Conservation (phyloP, 2,113 vertebrate species). For the Chelonoidis abingdonii region DNA sequence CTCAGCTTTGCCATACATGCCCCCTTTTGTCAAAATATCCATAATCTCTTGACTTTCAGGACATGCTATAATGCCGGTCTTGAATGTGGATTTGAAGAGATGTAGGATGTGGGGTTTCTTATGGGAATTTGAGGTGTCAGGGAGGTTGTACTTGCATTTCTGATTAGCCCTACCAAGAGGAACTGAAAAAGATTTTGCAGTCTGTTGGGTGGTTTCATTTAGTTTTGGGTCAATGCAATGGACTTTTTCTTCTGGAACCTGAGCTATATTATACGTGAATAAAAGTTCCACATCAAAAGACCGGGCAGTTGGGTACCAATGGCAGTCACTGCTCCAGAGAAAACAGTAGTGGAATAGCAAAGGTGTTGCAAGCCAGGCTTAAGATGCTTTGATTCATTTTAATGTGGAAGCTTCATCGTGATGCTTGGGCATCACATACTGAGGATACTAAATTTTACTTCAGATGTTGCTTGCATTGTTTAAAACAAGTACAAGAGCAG, state of each 20-base stretch:
- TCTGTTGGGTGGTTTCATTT: not conserved
- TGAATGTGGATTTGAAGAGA: not conserved
- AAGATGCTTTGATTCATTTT: not conserved
- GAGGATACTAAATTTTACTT: not conserved
- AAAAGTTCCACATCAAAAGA: not conserved
- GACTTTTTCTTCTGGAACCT: not conserved
- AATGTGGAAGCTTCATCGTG: not conserved
- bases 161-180: not conserved
- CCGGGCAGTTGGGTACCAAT: not conserved
- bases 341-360: not conserved
- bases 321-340: not conserved
- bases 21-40: not conserved
- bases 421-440: not conserved
- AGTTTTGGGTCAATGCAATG: not conserved
- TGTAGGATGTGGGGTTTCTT: not conserved
- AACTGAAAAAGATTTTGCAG: not conserved
- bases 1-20: not conserved
- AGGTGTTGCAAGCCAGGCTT: not conserved
- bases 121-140: not conserved
- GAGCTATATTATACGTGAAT: not conserved
- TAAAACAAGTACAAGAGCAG: not conserved
- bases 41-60: not conserved
- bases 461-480: not conserved
- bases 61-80: not conserved
- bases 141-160: not conserved